Percentiles rank a stretch among this genome's conserved stretches.
These are phyloP conservation scores for Drosophila kokeensis DNA, from an alignment of 2,888 invertebrate genomes.

Conservation along the genomic window DNA sequence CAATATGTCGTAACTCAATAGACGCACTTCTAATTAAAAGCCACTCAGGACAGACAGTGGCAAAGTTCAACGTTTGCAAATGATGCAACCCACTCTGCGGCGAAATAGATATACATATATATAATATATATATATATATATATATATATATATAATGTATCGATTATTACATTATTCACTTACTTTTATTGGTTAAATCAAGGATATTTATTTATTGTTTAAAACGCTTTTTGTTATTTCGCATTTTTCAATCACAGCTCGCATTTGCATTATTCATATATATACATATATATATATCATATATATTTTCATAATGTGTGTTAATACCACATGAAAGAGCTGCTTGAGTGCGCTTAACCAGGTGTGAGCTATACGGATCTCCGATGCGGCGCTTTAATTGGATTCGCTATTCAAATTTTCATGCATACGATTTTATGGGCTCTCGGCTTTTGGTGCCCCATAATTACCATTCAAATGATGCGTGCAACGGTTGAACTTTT, in stretches of 20 bases:
- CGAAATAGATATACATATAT: not conserved
- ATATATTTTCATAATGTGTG: not conserved
- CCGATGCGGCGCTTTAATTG: conserved; percentile 12
- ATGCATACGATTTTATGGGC: not conserved
- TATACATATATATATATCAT: not conserved
- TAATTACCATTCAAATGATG: conserved; percentile 2
- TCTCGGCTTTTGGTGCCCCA: not conserved
- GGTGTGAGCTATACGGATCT: not conserved
- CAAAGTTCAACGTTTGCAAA: not conserved
- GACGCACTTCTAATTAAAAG: conserved; percentile 17
- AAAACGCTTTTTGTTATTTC: not conserved
- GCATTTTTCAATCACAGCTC: not conserved
- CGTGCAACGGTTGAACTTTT: not conserved
- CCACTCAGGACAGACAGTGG: not conserved
- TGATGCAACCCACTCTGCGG: not conserved
- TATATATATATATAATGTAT: not conserved
- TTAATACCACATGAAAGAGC: conserved; percentile 2
- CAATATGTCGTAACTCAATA: conserved; percentile 12
- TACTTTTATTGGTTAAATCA: not conserved
- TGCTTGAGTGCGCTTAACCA: not conserved
- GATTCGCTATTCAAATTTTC: not conserved
- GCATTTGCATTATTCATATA: not conserved
- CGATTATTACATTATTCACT: not conserved
- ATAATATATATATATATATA: too few species aligned
- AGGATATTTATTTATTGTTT: not conserved